A percentile compares a stretch with the other conserved stretches of the same genome.
phyloP scores from a whole-genome alignment of 2,113 vertebrate species.

The Tragulus kanchil region DNA sequence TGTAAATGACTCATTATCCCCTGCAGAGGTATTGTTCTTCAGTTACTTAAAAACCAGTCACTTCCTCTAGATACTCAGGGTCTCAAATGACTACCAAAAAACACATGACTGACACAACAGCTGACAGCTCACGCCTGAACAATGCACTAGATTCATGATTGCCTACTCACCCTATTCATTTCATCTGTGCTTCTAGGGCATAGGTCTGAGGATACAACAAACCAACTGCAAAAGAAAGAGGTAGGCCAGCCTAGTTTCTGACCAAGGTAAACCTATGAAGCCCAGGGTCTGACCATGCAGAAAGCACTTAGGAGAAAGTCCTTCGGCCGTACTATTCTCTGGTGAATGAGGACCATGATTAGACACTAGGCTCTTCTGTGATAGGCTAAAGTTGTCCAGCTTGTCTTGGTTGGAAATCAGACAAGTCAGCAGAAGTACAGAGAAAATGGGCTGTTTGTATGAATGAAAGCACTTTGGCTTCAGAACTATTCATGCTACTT shows the following conservation, averaged over 20 bases:
- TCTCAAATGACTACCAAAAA: not conserved
- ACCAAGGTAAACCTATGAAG: not conserved
- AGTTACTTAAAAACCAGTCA: not conserved
- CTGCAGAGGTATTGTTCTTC: slow-evolving; percentile 10
- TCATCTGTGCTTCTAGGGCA: not conserved
- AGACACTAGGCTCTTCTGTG: not conserved
- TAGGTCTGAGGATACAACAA: not conserved
- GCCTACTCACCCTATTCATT: not conserved
- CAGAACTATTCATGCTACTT: not conserved
- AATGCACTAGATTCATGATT: not conserved
- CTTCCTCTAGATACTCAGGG: not conserved
- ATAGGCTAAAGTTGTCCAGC: not conserved
- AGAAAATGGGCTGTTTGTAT: not conserved
- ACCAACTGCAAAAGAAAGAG: not conserved
- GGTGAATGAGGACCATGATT: not conserved
- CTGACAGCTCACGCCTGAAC: not conserved
- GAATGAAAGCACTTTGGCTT: not conserved
- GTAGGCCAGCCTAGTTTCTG: not conserved
- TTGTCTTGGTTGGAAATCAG: not conserved
- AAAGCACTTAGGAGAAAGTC: not conserved
- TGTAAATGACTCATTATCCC: slow-evolving; percentile 44
- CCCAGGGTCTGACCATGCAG: not conserved
- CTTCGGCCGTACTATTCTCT: not conserved
- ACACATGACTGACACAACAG: not conserved
- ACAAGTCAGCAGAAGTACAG: not conserved